Evolutionary conservation across 2,797 vertebrate genomes (phyloP).

Genomic region (Thripadectes ignobilis): DNA sequence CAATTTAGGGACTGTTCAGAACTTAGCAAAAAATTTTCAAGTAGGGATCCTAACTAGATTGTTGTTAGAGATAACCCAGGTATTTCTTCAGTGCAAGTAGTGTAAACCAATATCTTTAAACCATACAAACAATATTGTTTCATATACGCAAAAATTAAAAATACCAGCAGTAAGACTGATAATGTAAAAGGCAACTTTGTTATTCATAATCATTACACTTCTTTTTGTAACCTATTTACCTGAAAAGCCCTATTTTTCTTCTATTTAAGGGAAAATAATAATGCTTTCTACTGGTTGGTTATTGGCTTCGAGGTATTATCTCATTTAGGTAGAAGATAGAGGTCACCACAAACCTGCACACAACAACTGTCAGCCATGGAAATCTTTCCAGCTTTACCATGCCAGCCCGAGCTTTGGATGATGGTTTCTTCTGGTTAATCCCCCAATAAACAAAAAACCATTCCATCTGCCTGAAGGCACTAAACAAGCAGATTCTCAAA

Average conservation of each 20-base stretch:
- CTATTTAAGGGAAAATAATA: neutral
- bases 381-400: neutral
- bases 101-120: neutral
- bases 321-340: neutral
- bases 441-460: neutral
- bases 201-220: neutral
- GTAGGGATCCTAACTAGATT: neutral
- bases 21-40: neutral
- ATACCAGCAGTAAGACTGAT: neutral
- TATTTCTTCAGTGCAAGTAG: neutral
- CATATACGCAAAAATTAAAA: neutral
- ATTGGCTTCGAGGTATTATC: neutral
- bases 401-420: rapidly evolving
- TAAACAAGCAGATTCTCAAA: neutral
- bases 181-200: neutral
- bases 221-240: neutral
- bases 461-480: neutral
- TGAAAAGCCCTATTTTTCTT: neutral
- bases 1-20: neutral
- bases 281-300: neutral
- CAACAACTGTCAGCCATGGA: neutral
- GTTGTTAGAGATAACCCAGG: neutral
- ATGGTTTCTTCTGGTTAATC: neutral
- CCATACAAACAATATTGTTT: neutral
- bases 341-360: neutral